phyloP scores from a whole-genome alignment of 2,888 invertebrate species.

The Ormyrus pomaceus region DNA sequence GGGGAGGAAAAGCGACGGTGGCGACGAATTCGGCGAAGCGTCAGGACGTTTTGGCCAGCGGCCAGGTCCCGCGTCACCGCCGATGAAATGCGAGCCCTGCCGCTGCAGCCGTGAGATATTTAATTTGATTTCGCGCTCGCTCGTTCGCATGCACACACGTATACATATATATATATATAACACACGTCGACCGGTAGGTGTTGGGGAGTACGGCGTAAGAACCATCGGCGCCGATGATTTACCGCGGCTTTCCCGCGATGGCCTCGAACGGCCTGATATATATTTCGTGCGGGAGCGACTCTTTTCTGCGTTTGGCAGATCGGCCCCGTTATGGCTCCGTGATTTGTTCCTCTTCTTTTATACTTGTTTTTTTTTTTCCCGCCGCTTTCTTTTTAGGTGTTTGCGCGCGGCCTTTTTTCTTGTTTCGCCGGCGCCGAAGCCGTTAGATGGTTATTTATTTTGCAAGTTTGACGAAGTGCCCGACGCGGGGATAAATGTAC shows the following conservation, averaged over 20 bases:
- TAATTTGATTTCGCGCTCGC: constrained; percentile 63
- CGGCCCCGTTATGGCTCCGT: constrained; percentile 5
- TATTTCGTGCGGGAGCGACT: constrained; percentile 13
- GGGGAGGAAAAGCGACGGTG: neutral
- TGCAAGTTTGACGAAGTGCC: constrained; percentile 6
- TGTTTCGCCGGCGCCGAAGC: neutral
- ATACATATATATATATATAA: neutral
- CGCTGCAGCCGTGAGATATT: constrained; percentile 64
- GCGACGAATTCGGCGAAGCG: constrained; percentile 16
- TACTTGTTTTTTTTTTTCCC: constrained; percentile 3
- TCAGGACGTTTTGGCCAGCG: constrained; percentile 26
- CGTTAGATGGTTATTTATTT: constrained; percentile 35
- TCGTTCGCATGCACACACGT: constrained; percentile 16
- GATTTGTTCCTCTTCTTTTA: constrained; percentile 28
- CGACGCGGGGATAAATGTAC: neutral
- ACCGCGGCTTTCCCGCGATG: constrained; percentile 18
- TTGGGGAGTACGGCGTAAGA: constrained; percentile 3
- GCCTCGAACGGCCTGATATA: constrained; percentile 24
- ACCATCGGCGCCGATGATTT: constrained; percentile 50
- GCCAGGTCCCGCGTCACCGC: constrained; percentile 37
- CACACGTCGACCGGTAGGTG: neutral
- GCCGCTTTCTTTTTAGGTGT: neutral
- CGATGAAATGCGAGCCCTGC: constrained; percentile 58
- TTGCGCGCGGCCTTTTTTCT: neutral
- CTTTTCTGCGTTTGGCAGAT: constrained; percentile 3